phyloP scores from a whole-genome alignment of 2,888 invertebrate species.

The Nomada flava region DNA sequence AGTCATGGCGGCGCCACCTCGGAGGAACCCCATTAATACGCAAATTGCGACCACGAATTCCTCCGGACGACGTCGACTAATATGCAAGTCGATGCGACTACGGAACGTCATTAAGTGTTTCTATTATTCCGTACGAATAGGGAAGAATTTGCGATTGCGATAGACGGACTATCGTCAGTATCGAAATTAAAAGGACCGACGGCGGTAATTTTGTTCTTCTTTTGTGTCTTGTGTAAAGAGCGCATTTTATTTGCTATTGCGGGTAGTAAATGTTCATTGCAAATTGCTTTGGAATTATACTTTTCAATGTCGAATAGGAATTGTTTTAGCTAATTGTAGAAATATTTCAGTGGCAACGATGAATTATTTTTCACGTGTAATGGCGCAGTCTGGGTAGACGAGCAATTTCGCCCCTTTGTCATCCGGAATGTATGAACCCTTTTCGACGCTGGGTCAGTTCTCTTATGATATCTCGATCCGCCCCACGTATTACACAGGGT shows the following conservation, averaged over 20 bases:
- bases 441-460: constrained; percentile 12
- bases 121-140: constrained; percentile 15
- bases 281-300: neutral
- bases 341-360: neutral
- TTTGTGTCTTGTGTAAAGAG: too few relatives aligned
- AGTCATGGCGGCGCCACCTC: constrained; percentile 56
- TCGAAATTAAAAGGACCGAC: neutral
- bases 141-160: neutral
- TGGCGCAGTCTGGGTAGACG: neutral
- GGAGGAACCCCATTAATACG: constrained; percentile 68
- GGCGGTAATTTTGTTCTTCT: too few relatives aligned
- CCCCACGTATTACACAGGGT: neutral
- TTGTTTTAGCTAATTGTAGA: neutral
- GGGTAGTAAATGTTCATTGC: too few relatives aligned
- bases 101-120: constrained; percentile 38
- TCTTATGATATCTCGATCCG: constrained; percentile 18
- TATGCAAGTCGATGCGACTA: constrained; percentile 39
- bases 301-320: neutral
- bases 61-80: constrained; percentile 37
- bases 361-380: constrained; percentile 1
- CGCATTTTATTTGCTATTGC: too few relatives aligned
- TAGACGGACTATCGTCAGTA: too few relatives aligned
- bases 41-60: constrained; percentile 66
- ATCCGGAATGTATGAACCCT: constrained; percentile 11
- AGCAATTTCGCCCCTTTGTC: constrained; percentile 10